Conservation (phyloP, 2,113 vertebrate species). For the Lota lota region DNA sequence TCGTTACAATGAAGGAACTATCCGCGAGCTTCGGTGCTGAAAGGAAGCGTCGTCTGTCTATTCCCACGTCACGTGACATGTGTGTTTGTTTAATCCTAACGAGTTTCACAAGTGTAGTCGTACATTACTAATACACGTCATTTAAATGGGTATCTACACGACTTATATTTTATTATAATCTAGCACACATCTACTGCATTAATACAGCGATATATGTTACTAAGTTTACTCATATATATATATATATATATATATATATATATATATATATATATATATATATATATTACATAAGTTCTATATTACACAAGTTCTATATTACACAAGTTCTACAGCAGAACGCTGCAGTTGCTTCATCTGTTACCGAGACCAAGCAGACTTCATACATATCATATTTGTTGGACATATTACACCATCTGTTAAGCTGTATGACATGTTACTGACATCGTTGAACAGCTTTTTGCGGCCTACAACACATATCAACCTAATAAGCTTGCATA, state of each 20-base stretch:
- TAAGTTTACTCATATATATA: too few relatives aligned
- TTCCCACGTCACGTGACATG: neutral
- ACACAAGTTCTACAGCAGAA: neutral
- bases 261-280: too few relatives aligned
- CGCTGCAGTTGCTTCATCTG: neutral
- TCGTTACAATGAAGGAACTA: constrained; percentile 57
- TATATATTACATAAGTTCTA: neutral
- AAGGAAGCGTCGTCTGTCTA: constrained; percentile 19
- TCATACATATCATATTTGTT: too few relatives aligned
- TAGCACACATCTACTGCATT: too few relatives aligned
- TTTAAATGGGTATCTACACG: too few relatives aligned
- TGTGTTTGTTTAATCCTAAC: too few relatives aligned
- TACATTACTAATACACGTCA: neutral
- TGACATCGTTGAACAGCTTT: constrained; percentile 1
- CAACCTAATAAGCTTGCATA: constrained; percentile 23
- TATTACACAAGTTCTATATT: neutral
- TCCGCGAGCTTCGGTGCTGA: constrained; percentile 75
- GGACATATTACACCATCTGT: constrained; percentile 8
- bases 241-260: too few relatives aligned
- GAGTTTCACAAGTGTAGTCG: too few relatives aligned
- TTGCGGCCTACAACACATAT: constrained; percentile 12
- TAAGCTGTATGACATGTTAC: neutral
- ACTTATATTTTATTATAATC: too few relatives aligned
- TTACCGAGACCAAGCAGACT: neutral
- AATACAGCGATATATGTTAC: too few relatives aligned